Evolutionary conservation across 2,113 vertebrate genomes (phyloP).

Genomic region (Pseudois nayaur): DNA sequence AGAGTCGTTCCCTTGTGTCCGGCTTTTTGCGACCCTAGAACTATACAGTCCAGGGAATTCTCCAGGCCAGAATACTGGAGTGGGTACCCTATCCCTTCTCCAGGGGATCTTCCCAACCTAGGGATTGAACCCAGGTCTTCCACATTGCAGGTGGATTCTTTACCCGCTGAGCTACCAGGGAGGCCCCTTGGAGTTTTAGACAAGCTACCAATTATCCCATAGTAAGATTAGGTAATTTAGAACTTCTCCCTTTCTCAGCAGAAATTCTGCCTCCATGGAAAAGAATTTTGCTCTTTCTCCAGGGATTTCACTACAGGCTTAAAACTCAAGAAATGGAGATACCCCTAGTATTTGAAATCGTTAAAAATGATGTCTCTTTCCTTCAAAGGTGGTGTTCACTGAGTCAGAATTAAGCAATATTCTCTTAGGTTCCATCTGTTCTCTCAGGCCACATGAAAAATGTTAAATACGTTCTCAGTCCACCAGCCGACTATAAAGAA

Average conservation of each 20-base stretch:
- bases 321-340: conserved; percentile 16
- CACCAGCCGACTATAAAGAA: neutral
- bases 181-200: neutral
- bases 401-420: neutral
- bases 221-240: neutral
- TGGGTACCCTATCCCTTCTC: neutral
- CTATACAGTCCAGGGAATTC: neutral
- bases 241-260: neutral
- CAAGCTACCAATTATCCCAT: neutral
- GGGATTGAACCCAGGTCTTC: neutral
- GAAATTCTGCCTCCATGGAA: neutral
- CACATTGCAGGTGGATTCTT: neutral
- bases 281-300: neutral
- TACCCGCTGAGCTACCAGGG: neutral
- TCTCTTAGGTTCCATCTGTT: neutral
- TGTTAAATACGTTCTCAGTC: neutral
- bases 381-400: neutral
- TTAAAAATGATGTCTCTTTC: neutral
- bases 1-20: rapidly evolving
- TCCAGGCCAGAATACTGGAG: neutral
- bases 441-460: neutral
- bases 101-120: neutral
- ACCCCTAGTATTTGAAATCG: neutral
- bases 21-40: neutral
- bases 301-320: neutral